Percentiles rank a stretch among this genome's conserved stretches.
These are phyloP conservation scores for Cephus rjabovi DNA, from an alignment of 2,888 invertebrate genomes.

Conservation along the genomic window DNA sequence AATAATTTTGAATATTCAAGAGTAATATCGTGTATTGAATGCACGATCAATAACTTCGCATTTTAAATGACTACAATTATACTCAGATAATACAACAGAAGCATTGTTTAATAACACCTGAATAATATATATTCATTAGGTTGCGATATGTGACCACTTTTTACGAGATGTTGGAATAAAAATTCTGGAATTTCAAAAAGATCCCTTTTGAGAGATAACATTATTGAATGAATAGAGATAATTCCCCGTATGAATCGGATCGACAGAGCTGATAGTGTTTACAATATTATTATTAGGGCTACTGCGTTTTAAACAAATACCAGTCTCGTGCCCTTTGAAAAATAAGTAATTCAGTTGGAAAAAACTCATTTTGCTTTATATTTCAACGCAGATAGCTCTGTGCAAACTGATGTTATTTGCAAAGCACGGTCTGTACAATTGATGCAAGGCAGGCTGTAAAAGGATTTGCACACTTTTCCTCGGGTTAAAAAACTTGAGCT, in stretches of 20 bases:
- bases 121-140: not conserved
- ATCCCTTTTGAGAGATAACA: not conserved
- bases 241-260: not conserved
- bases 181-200: not conserved
- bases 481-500: not conserved
- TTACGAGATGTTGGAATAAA: not conserved
- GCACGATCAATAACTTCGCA: not conserved
- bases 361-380: conserved; percentile 56
- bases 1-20: not conserved
- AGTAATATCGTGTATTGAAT: not conserved
- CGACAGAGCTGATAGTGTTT: conserved; percentile 3
- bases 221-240: not conserved
- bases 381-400: conserved; percentile 58
- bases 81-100: not conserved
- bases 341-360: conserved; percentile 61
- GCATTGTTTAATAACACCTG: too few species aligned
- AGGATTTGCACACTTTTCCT: conserved; percentile 15
- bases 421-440: conserved; percentile 55
- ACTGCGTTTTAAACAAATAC: conserved; percentile 50
- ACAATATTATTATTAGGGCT: conserved; percentile 18
- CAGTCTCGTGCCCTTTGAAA: conserved; percentile 66
- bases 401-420: conserved; percentile 58
- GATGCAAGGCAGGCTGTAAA: conserved; percentile 52
- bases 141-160: not conserved
- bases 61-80: not conserved